phyloP scores from a whole-genome alignment of 1,140 invertebrate species.

The Scaptomyza graminum region DNA sequence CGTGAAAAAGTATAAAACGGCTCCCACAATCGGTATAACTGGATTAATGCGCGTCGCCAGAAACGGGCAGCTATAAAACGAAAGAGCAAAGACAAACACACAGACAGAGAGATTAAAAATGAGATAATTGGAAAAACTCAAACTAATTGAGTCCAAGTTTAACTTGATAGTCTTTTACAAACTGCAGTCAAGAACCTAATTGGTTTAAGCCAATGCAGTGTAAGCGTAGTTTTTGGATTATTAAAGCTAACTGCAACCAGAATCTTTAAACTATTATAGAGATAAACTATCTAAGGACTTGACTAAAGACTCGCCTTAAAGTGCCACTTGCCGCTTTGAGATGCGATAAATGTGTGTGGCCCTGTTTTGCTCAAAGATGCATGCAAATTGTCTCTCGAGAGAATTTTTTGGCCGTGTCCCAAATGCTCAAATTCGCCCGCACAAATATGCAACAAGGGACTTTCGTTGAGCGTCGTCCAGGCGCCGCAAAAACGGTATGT shows the following conservation, averaged over 20 bases:
- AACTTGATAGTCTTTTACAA: background rate
- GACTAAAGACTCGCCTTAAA: conserved; percentile 6
- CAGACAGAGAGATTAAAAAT: background rate
- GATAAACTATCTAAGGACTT: background rate
- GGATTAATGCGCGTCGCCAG: conserved; percentile 91
- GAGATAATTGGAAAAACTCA: background rate
- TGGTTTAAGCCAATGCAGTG: background rate
- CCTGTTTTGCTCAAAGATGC: conserved; percentile 46
- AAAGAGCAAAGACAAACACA: background rate
- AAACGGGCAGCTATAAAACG: conserved; percentile 92
- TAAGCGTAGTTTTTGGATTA: background rate
- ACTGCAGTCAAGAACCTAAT: background rate
- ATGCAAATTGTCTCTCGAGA: conserved; percentile 44
- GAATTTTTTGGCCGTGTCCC: conserved; percentile 55
- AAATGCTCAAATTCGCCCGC: conserved; percentile 50
- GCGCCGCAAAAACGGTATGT: conserved; percentile 26
- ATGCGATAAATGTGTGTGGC: background rate
- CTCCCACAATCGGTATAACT: conserved; percentile 94
- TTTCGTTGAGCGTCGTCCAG: conserved; percentile 30
- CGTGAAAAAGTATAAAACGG: conserved; percentile 94
- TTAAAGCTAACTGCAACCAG: background rate
- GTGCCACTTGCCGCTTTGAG: background rate
- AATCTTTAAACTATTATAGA: background rate
- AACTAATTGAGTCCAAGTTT: background rate
- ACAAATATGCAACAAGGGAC: conserved; percentile 61